Evolutionary conservation across 2,797 vertebrate species (phyloP).

Genomic region (Pempheris klunzingeri): DNA sequence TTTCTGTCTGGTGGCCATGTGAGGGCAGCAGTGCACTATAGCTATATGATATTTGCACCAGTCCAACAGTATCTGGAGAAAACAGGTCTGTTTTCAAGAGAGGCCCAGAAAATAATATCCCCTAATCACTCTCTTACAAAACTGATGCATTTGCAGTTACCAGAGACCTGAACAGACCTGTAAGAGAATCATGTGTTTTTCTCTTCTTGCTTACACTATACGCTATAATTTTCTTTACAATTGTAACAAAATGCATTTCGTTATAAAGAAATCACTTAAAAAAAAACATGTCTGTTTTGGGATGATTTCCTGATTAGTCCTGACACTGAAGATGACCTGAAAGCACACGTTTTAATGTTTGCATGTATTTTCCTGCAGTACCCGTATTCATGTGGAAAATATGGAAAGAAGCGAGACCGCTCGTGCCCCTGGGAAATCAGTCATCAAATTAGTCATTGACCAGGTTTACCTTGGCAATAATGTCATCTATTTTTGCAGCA

Average conservation of each 20-base stretch:
- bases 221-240: neutral
- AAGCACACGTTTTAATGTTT: neutral
- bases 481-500: slow-evolving; percentile 11
- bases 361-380: neutral
- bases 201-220: neutral
- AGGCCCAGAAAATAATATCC: slow-evolving; percentile 2
- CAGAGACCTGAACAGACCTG: neutral
- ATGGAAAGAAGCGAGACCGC: slow-evolving; percentile 1
- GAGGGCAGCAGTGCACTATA: slow-evolving; percentile 72
- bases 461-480: slow-evolving; percentile 20
- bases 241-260: neutral
- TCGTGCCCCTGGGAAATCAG: slow-evolving; percentile 26
- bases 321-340: neutral
- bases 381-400: neutral
- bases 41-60: neutral
- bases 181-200: neutral
- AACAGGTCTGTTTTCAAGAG: slow-evolving; percentile 6
- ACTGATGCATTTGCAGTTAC: slow-evolving; percentile 16
- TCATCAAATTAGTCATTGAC: slow-evolving; percentile 27
- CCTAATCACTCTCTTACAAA: neutral
- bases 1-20: slow-evolving; percentile 29
- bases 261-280: neutral
- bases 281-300: neutral
- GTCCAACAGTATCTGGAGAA: neutral
- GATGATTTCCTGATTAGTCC: neutral